Conservation (phyloP, 2,797 vertebrate species). For the Tadarida brasiliensis region DNA sequence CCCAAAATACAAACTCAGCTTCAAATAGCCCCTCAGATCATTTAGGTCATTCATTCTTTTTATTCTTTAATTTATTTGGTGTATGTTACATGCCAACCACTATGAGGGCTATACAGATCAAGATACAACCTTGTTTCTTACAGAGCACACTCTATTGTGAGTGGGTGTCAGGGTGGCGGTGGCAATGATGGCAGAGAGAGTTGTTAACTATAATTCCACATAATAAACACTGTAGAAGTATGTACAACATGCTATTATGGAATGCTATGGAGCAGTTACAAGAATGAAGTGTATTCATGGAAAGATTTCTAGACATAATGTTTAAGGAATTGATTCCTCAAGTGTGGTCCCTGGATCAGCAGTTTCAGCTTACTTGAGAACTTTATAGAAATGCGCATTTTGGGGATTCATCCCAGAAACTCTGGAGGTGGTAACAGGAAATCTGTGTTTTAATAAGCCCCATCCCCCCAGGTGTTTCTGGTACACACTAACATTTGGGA, state of each 20-base stretch:
- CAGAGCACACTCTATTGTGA: background rate
- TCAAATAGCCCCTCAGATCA: slow-evolving; percentile 11
- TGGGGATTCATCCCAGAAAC: background rate
- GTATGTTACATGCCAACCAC: background rate
- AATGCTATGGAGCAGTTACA: slow-evolving; percentile 10
- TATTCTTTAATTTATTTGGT: slow-evolving; percentile 17
- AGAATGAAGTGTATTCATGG: slow-evolving; percentile 37
- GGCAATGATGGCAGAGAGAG: background rate
- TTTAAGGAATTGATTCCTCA: slow-evolving; percentile 54
- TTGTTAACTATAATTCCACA: background rate
- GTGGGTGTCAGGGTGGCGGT: background rate
- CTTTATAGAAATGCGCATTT: slow-evolving; percentile 42
- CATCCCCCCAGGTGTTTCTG: background rate
- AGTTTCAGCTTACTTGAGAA: slow-evolving; percentile 54
- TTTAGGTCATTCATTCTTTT: slow-evolving; percentile 38
- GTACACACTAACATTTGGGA: slow-evolving; percentile 21
- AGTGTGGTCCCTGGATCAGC: background rate
- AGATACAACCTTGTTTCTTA: background rate
- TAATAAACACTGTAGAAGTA: background rate
- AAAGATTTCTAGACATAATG: slow-evolving; percentile 30
- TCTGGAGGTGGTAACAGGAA: slow-evolving; percentile 2
- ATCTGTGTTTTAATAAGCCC: background rate
- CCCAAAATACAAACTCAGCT: background rate
- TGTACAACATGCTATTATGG: background rate
- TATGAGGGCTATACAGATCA: background rate